Evolutionary conservation across 2,113 vertebrate genomes (phyloP), one percentile per base, ranked within the genome.

Genomic region (Xenopus borealis): DNA sequence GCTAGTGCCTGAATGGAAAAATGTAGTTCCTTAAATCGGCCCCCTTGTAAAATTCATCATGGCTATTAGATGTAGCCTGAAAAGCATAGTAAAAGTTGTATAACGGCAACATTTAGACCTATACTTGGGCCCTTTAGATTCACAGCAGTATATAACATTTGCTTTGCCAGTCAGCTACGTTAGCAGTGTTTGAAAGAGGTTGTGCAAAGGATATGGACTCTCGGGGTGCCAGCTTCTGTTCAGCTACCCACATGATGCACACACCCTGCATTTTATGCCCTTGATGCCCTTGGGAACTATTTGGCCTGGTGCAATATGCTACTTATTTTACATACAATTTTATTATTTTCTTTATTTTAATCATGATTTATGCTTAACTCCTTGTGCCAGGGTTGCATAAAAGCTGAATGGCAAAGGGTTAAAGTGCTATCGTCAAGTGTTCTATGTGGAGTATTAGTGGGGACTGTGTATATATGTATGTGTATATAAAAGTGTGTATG

Each of bases 231-330:
- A 0, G 12, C 50, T 63, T 55, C 66, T 6, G 62, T 44, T 59
- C 71, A 57, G 27, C 79, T 47, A 62, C 44, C 27, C 27, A 50
- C 33, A 66, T 40, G 55, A 59, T 58, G 68, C 45, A 44, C 58
- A 67, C 55, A 69, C 62, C 66, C 58, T 46, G 52, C 27, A 30
- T 14, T 30, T n/a, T 27, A 27, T 27, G 23, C 23, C 23, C 23
- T 27, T 27, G 23, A 66, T 44, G 66, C 72, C 65, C 66, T 75
- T 62, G 66, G 58, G 66, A 69, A 58, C 40, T 75, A 7, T 40
- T 75, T 69, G 55, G 66, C 73, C 73, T 75, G 72, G 82, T 84
- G 82, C 82, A 79, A 81, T 84, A 57, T 53, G 81, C 76, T 84
- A 80, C 82, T 59, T 16, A 75, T 82, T 72, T 77, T 77, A 77